Percentiles rank a stretch among this genome's conserved stretches.
Conservation (phyloP, 2,113 vertebrate genomes). For the Rhynchomys soricoides region DNA sequence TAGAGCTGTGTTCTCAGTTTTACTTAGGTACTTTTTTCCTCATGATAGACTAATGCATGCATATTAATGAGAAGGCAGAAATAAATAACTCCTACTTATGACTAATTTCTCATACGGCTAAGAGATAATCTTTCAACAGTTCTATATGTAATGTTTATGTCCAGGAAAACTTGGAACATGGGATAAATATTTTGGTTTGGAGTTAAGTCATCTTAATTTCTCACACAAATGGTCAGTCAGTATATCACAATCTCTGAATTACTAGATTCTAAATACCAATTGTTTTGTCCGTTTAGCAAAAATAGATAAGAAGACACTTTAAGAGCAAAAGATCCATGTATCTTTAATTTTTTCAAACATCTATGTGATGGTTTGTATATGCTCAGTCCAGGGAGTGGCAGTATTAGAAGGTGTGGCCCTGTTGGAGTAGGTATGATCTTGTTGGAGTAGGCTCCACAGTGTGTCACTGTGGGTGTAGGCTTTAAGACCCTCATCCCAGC, state of each 20-base stretch:
- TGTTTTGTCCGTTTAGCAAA: background rate
- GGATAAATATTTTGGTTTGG: background rate
- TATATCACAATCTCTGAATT: background rate
- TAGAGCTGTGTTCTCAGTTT: background rate
- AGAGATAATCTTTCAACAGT: background rate
- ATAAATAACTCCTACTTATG: background rate
- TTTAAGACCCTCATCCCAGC: too few species aligned
- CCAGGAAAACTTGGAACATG: background rate
- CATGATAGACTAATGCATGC: background rate
- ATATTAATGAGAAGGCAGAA: conserved; percentile 4
- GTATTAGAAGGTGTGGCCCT: too few species aligned
- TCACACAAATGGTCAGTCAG: background rate
- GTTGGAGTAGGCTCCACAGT: too few species aligned
- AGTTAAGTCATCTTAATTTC: background rate
- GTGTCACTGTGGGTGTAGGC: too few species aligned
- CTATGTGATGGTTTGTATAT: too few species aligned
- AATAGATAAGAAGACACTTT: background rate
- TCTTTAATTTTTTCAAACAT: too few species aligned
- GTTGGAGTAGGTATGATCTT: too few species aligned
- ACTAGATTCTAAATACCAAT: background rate
- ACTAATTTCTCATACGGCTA: background rate
- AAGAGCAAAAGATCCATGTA: background rate
- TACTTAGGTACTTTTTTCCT: background rate
- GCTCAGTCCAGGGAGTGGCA: too few species aligned
- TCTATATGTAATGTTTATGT: background rate